Base-by-base conservation (phyloP, 1,140 invertebrate genomes). In the Brachionus plicatilis region DNA sequence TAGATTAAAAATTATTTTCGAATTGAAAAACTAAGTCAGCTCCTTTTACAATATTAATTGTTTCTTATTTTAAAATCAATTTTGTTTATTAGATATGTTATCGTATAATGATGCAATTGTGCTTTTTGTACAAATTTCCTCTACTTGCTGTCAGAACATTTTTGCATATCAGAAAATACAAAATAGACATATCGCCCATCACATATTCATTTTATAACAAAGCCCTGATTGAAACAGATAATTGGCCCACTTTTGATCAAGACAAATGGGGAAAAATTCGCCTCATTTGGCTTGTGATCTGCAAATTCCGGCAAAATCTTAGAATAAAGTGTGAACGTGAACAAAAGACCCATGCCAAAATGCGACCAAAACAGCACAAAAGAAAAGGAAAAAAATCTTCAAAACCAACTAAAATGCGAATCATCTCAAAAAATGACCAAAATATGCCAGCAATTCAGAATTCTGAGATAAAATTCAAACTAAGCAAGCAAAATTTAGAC, bases 101-200 rank as follows among this genome's bases (percentile, higher is more conserved):
- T 89, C 92, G 97, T 86, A 94, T 98, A 37, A 94, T 99, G 93
- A 98, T 99, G 94, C 96, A 99, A 90, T 92, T 99, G 2, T 99
- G 97, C 90, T 96, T 97, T 8, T 93, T 95, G 85, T 95, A 98
- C 88, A 94, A 94, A 84, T 92, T 96, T 87, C 97, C 97, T 2
- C 93, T 96, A 56, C 90, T 99, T 85, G 97, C 97, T 5, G 96
- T 99, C 0, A 95, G 96, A 88, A 92, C 99, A 47, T 91, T 98
- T 82, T 94, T 95, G 87, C 93, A 96, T 78, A 99, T 99, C 96
- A 96, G 96, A 89, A 92, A 94, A n/a, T 93, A 93, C 76, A 95
- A 95, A 0, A 92, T 99, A 14, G 95, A 96, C 87, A 96, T 96
- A 2, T 99, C 99, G 89, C 97, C 97, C 12, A 93, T 99, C 45